These are phyloP conservation scores for Muschampia plurimacula DNA, from an alignment of 2,888 invertebrate species.

Conservation along the genomic window DNA sequence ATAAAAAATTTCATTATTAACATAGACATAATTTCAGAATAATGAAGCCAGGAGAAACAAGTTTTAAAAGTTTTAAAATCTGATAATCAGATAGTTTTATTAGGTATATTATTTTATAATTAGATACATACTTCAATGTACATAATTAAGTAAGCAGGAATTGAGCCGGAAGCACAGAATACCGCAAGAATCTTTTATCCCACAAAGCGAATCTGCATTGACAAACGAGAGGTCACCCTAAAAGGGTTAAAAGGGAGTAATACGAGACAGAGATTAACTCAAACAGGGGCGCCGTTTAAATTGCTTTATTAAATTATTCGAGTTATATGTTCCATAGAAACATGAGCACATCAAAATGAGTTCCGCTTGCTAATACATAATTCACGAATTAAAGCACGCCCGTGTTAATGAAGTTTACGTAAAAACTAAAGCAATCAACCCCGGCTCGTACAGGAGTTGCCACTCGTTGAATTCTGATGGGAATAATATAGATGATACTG, in stretches of 20 bases:
- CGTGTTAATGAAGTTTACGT: not conserved
- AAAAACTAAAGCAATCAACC: slow-evolving; percentile 16
- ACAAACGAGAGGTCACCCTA: slow-evolving; percentile 21
- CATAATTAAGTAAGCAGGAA: too few relatives aligned
- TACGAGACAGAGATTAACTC: slow-evolving; percentile 30
- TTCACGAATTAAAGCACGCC: slow-evolving; percentile 14
- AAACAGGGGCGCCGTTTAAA: slow-evolving; percentile 37
- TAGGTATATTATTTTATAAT: too few relatives aligned
- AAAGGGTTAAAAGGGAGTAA: slow-evolving; percentile 26
- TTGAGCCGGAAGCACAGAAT: not conserved
- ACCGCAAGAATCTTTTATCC: not conserved
- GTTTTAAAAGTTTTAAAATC: too few relatives aligned
- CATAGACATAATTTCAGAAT: too few relatives aligned
- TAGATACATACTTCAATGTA: too few relatives aligned
- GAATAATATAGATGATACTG: not conserved
- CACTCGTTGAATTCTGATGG: slow-evolving; percentile 3
- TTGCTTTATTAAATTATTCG: slow-evolving; percentile 40
- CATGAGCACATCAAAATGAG: slow-evolving; percentile 28
- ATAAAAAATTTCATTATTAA: too few relatives aligned
- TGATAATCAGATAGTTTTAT: too few relatives aligned
- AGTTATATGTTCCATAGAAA: slow-evolving; percentile 21
- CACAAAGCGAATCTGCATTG: not conserved
- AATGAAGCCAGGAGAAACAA: too few relatives aligned
- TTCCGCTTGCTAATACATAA: slow-evolving; percentile 27
- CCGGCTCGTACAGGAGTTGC: not conserved